Evolutionary conservation across 2,888 invertebrate species (phyloP).

Genomic region (Hedya salicella): DNA sequence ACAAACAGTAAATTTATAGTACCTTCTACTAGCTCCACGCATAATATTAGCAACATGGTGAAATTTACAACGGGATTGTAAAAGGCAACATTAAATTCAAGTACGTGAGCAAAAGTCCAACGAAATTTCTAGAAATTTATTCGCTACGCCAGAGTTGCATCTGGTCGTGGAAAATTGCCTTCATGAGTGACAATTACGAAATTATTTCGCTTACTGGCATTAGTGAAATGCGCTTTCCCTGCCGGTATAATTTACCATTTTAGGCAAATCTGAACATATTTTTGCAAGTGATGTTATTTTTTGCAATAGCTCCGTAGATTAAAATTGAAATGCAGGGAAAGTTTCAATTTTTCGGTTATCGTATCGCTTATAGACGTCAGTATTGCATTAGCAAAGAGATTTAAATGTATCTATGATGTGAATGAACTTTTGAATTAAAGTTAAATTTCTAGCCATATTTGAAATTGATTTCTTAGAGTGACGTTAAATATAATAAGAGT

Average conservation of each 20-base stretch:
- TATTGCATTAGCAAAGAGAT: too few relatives aligned
- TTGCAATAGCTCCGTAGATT: too few relatives aligned
- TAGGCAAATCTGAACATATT: too few relatives aligned
- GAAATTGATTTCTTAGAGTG: too few relatives aligned
- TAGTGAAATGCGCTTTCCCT: background rate
- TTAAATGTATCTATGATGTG: too few relatives aligned
- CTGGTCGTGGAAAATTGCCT: slow-evolving; percentile 19
- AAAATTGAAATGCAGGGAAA: too few relatives aligned
- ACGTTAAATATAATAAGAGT: too few relatives aligned
- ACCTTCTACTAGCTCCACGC: slow-evolving; percentile 31
- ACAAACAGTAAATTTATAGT: slow-evolving; percentile 33
- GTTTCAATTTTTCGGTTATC: too few relatives aligned
- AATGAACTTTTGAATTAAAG: too few relatives aligned
- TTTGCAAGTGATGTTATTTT: too few relatives aligned
- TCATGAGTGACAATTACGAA: slow-evolving; percentile 30
- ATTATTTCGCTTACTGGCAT: slow-evolving; percentile 4
- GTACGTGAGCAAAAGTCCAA: slow-evolving; percentile 38
- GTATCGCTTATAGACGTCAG: too few relatives aligned
- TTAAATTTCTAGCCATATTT: too few relatives aligned
- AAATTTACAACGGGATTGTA: slow-evolving; percentile 30
- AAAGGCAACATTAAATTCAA: slow-evolving; percentile 32
- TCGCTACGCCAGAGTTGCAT: slow-evolving; percentile 28
- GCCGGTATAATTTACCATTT: background rate
- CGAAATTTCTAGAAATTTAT: slow-evolving; percentile 32
- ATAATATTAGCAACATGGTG: slow-evolving; percentile 39